Base-by-base conservation (phyloP, 2,113 vertebrate genomes). In the Sphyrna mokarran region DNA sequence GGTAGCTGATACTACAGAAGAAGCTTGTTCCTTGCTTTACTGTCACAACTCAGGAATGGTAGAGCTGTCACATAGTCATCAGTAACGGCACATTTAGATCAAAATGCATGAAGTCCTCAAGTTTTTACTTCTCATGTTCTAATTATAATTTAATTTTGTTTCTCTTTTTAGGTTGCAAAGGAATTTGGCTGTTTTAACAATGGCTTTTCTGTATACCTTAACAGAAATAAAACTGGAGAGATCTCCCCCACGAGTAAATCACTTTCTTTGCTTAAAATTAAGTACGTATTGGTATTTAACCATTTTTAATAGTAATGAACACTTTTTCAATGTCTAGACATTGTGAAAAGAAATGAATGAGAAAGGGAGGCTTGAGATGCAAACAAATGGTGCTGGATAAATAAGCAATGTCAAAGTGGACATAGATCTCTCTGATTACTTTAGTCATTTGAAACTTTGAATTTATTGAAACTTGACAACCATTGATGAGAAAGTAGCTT, bases 141-240 rank as follows among this genome's bases (percentile, higher is more conserved):
- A 72, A 72, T 95, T 48, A 11, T 95, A 54, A 2, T 5, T 80
- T 93, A 83, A 5, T 14, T 54, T 20, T 69, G 68, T 70, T 58
- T 63, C 37, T 95, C 85, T 96, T 58, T 96, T 0, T 97, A 99
- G 99, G 99, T 99, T 58, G 99, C 98, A 48, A 98, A 99, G 97
- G 99, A 99, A 86, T 99, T 99, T 97, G 99, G 99, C 4, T 99
- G 99, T 97, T 98, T 97, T 96, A 98, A 98, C 96, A 99, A 99
- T 29, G 98, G 98, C 1, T 99, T 99, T 96, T 99, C 99, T 0
- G 97, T 99, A 96, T 99, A 99, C 97, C 97, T 98, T 97, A 99
- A 99, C 96, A 98, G 99, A 96, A 98, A 99, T 97, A 98, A 98
- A 97, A 99, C 99, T 0, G 99, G 98, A 63, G 99, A 99, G 97